Percentiles rank a stretch among this genome's conserved stretches.
phyloP scores from a whole-genome alignment of 1,140 invertebrate species.

The Sycophila sp. region DNA sequence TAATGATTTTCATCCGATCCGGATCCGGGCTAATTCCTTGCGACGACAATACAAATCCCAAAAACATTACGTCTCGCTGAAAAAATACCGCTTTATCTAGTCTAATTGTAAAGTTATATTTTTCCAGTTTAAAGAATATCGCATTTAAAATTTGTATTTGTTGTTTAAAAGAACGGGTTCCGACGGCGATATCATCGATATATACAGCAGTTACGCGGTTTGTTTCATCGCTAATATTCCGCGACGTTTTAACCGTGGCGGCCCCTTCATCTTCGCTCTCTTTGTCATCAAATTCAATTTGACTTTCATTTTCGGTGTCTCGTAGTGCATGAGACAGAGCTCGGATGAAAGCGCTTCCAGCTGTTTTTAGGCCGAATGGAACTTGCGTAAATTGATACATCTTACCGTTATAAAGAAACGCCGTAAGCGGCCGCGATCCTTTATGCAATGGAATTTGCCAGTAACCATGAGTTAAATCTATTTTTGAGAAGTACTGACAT shows the following conservation, averaged over 20 bases:
- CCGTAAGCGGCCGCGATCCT: slow-evolving; percentile 50
- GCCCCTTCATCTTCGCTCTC: too few relatives aligned
- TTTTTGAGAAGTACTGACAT: slow-evolving; percentile 43
- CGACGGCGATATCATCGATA: not conserved
- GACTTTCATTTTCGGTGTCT: too few relatives aligned
- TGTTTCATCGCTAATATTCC: too few relatives aligned
- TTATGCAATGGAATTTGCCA: slow-evolving; percentile 52
- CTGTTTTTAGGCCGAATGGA: too few relatives aligned
- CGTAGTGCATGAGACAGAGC: too few relatives aligned
- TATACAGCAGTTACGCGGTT: too few relatives aligned
- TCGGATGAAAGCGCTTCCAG: too few relatives aligned
- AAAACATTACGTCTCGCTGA: slow-evolving; percentile 27
- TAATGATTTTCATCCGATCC: slow-evolving; percentile 49
- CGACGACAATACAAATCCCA: slow-evolving; percentile 47
- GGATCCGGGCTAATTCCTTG: slow-evolving; percentile 49
- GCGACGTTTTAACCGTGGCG: too few relatives aligned
- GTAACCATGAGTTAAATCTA: slow-evolving; percentile 54
- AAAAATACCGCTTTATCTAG: not conserved
- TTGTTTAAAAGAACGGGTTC: not conserved
- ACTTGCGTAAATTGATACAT: too few relatives aligned
- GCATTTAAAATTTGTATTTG: not conserved
- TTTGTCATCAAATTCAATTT: too few relatives aligned
- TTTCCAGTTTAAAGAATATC: not conserved
- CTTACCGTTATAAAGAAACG: slow-evolving; percentile 47
- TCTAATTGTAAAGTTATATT: not conserved